Evolutionary conservation across 2,888 invertebrate species (phyloP).

Genomic region (Caenorhabditis sp.): DNA sequence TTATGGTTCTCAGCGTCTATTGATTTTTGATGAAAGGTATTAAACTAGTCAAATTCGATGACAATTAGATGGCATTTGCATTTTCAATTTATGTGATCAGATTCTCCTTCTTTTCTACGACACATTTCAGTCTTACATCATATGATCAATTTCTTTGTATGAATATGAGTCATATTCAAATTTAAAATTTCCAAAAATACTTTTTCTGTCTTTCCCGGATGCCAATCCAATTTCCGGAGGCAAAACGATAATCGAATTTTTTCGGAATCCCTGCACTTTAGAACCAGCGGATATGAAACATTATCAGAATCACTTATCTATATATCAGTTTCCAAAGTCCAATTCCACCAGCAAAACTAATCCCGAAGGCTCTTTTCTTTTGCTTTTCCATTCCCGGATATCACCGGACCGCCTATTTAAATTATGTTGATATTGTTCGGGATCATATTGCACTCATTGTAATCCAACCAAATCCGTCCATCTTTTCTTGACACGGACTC

Average conservation of each 20-base stretch:
- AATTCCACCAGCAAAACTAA: constrained; percentile 11
- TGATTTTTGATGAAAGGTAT: background rate
- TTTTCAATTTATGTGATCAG: too few relatives aligned
- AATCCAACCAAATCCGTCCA: constrained; percentile 47
- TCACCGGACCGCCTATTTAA: constrained; percentile 35
- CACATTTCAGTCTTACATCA: too few relatives aligned
- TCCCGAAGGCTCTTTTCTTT: constrained; percentile 12
- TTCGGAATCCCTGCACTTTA: background rate
- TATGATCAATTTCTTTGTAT: too few relatives aligned
- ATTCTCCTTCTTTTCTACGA: too few relatives aligned
- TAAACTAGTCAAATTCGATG: background rate
- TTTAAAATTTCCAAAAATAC: background rate
- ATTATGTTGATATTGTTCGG: constrained; percentile 51
- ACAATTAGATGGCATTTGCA: too few relatives aligned
- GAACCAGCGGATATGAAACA: constrained; percentile 4
- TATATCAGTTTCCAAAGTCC: constrained; percentile 17
- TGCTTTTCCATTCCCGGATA: constrained; percentile 8
- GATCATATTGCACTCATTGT: constrained; percentile 57
- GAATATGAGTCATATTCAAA: background rate
- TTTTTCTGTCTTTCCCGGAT: constrained; percentile 17
- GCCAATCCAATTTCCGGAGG: constrained; percentile 35
- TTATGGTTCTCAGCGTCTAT: too few relatives aligned
- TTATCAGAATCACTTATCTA: background rate
- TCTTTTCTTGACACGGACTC: constrained; percentile 13
- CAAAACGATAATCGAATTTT: too few relatives aligned